A percentile compares a stretch with the other conserved stretches of the same genome.
phyloP scores from a whole-genome alignment of 2,888 invertebrate genomes.

The Plebejus anna region DNA sequence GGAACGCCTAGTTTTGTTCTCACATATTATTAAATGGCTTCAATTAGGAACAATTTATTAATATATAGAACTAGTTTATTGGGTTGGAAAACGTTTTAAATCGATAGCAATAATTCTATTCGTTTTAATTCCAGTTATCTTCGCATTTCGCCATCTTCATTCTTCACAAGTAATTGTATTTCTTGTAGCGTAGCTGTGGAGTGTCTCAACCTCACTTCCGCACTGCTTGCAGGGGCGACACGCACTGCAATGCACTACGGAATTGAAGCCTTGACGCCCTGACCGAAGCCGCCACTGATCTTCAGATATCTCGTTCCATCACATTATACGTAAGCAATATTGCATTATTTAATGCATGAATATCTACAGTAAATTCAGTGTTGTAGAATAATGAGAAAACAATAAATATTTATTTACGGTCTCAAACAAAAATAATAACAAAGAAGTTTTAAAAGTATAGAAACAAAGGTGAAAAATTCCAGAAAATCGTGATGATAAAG shows the following conservation, averaged over 20 bases:
- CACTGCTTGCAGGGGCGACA: slow-evolving; percentile 93
- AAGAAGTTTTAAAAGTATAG: neutral
- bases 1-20: neutral
- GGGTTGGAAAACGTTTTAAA: too few species aligned
- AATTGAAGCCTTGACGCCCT: slow-evolving; percentile 89
- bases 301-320: neutral
- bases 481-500: neutral
- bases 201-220: slow-evolving; percentile 90
- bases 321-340: neutral
- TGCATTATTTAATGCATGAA: too few species aligned
- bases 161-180: slow-evolving; percentile 28
- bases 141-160: neutral
- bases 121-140: neutral
- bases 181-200: slow-evolving; percentile 53
- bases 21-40: too few species aligned
- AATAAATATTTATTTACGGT: too few species aligned
- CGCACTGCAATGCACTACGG: slow-evolving; percentile 98
- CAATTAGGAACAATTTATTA: too few species aligned
- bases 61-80: too few species aligned
- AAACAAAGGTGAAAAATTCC: neutral
- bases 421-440: slow-evolving; percentile 1
- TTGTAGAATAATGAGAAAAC: too few species aligned
- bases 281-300: slow-evolving; percentile 42
- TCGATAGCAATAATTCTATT: too few species aligned
- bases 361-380: too few species aligned